phyloP scores from a whole-genome alignment of 2,888 invertebrate genomes.

The Leptothorax acervorum region DNA sequence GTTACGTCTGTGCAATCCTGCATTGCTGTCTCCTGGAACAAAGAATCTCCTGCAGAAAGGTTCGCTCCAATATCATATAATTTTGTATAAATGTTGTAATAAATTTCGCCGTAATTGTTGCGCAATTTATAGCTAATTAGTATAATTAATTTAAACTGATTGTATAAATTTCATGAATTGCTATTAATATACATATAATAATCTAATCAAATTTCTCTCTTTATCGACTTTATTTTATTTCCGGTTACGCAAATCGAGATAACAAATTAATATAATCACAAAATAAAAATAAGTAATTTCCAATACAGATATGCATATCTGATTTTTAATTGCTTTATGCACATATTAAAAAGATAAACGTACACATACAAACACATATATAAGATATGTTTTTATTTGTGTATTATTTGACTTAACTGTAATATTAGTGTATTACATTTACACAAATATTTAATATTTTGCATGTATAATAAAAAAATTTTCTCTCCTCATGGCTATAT shows the following conservation, averaged over 20 bases:
- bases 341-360: not conserved
- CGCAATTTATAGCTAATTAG: not conserved
- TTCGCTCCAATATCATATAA: constrained; percentile 2
- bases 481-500: constrained; percentile 56
- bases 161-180: not conserved
- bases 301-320: not conserved
- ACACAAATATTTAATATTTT: not conserved
- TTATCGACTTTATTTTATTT: not conserved
- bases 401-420: not conserved
- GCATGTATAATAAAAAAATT: not conserved
- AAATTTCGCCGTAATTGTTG: not conserved
- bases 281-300: not conserved
- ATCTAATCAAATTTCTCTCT: not conserved
- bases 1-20: constrained; percentile 89
- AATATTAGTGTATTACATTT: no score
- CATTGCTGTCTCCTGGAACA: constrained; percentile 89
- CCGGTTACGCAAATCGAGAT: not conserved
- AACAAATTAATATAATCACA: not conserved
- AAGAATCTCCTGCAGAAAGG: constrained; percentile 72
- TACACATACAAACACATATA: not conserved
- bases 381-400: not conserved
- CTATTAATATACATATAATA: not conserved
- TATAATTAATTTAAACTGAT: constrained; percentile 3
- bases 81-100: not conserved
- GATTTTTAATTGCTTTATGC: not conserved